Evolutionary conservation across 2,797 vertebrate genomes (phyloP), one percentile per base, ranked within the genome.

Genomic region (Eptatretus atami): DNA sequence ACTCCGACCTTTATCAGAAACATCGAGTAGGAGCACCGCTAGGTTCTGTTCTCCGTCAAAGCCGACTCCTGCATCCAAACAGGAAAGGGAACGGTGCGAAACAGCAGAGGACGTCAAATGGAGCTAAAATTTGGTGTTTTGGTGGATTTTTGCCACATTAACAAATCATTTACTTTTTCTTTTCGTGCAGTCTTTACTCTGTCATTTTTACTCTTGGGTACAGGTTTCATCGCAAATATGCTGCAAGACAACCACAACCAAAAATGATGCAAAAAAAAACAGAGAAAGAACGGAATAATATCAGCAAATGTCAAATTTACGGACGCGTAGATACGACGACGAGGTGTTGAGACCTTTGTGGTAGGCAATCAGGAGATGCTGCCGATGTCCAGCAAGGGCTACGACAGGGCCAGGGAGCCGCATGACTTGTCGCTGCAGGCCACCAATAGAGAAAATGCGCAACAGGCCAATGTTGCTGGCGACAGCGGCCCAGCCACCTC

Each of bases 1-100:
- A 65, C 68, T 78, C 66, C 72, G 83, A 66, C 70, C 80, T 14
- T 60, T 75, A 9, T 83, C n/a, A 25, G n/a, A 79, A 1, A 94
- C 65, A 71, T 84, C 80, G 66, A 94, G 69, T 66, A 98, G 76
- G 71, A 88, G 84, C 12, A 94, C 74, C 1, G 80, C 86, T 1
- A 96, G 80, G 65, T 80, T 82, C 67, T 98, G 90, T 10, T 94
- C 81, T 1, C 90, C 86, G 65, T 84, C 82, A 68, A 96, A 93
- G 0, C 85, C 86, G 3, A 78, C 80, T 31, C 74, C 80, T 81
- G 71, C 52, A 63, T 15, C 31, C 31, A 44, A 44, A 44, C 4
- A 44, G 31, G 6, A 44, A 44, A 44, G 31, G 31, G 31, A 44
- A 44, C 31, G 31, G 31, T 44, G 31, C 4, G 6, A 44, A 44